Evolutionary conservation across 2,888 invertebrate species (phyloP), one percentile per base, ranked within the genome.

Genomic region (Conistra vaccinii): DNA sequence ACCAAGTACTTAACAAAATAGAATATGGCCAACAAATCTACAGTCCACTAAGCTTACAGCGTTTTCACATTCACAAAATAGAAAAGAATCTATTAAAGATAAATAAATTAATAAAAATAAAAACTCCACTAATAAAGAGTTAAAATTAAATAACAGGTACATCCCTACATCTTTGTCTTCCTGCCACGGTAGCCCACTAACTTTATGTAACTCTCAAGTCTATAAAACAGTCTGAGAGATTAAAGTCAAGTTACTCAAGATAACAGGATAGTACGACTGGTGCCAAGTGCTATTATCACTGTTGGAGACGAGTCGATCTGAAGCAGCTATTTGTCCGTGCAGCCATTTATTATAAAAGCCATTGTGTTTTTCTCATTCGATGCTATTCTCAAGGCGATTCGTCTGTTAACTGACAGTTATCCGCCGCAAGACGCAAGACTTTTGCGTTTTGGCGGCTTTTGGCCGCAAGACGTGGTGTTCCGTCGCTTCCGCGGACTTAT

Each of bases 251-350:
- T 71, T 68, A 65, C 55, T 78, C n/a, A 12, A 74, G 84, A 73
- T 79, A 71, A 68, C 60, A 79, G 48, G 48, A 26, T 35, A 55
- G n/a, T 66, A 17, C 17, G 12, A 42, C 32, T 66, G 53, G 61
- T 69, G 84, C 80, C 84, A 84, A 82, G 76, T 80, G 42, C 29
- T 42, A 10, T 48, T 72, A 82, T 80, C 75, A 61, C 60, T 71
- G 80, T 80, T 72, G 73, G 76, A 70, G n/a, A 32, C 53, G 9
- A 48, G 42, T 70, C 71, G 51, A 67, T 80, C 71, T 60, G 32
- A 48, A 66, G 60, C 5, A 53, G 29, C 73, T 51, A 83, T 70
- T 78, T 69, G 66, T 83, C 63, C 2, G 26, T 26, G 14, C 7
- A 45, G 26, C 3, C 48, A 69, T 61, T 80, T 73, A 51, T 45